These are phyloP conservation scores for Leptobrachium ailaonicum DNA, from an alignment of 2,113 vertebrate species.

Conservation along the genomic window DNA sequence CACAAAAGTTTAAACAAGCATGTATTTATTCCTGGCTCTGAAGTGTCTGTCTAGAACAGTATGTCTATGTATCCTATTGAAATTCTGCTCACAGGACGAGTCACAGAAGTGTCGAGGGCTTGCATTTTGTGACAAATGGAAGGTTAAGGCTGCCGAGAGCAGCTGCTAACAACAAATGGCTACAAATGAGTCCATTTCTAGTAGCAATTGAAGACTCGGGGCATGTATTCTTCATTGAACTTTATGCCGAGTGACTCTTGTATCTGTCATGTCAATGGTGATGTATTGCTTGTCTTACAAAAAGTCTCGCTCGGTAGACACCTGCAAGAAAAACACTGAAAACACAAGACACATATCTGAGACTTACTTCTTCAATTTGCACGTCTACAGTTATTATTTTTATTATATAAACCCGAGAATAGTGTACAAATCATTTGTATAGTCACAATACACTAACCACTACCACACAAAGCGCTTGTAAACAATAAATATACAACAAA, in stretches of 20 bases:
- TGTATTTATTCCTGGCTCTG: conserved; percentile 12
- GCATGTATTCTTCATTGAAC: not conserved
- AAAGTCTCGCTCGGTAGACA: too few species aligned
- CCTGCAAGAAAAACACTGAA: too few species aligned
- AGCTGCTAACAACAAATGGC: conserved; percentile 39
- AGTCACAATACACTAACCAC: too few species aligned
- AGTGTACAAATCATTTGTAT: too few species aligned
- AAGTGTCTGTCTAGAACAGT: not conserved
- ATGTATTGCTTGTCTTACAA: too few species aligned
- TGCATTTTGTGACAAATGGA: conserved; percentile 39
- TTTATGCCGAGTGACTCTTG: not conserved
- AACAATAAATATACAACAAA: too few species aligned
- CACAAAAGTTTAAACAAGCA: conserved; percentile 3
- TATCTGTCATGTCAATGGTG: too few species aligned
- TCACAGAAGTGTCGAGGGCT: conserved; percentile 16
- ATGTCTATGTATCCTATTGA: conserved; percentile 21
- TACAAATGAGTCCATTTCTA: conserved; percentile 23
- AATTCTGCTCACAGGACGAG: conserved; percentile 2
- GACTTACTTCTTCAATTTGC: too few species aligned
- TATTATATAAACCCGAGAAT: too few species aligned
- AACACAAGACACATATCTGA: too few species aligned
- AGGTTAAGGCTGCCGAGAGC: conserved; percentile 23
- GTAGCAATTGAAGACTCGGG: conserved; percentile 9
- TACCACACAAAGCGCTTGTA: too few species aligned
- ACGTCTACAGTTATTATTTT: too few species aligned